Percentiles rank a stretch among this genome's conserved stretches.
Evolutionary conservation across 2,797 vertebrate genomes (phyloP).

Genomic region (Anolis apletophallus): DNA sequence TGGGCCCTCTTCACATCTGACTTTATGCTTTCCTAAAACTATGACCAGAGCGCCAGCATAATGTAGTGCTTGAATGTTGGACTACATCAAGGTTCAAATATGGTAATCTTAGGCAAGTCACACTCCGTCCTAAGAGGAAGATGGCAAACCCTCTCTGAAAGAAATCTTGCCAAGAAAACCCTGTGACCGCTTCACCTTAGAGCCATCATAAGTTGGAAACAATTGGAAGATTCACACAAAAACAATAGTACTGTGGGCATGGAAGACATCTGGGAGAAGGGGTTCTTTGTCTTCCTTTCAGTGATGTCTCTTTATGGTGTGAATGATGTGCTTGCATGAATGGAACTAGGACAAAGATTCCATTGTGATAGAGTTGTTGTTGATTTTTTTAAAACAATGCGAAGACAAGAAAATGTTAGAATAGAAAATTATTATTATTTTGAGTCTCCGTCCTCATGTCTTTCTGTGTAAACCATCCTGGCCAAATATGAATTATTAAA

Average conservation of each 20-base stretch:
- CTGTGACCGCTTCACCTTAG: too few relatives aligned
- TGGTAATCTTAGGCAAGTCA: too few relatives aligned
- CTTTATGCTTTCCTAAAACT: neutral
- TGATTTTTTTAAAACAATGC: neutral
- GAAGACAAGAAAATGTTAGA: neutral
- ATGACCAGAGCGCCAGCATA: too few relatives aligned
- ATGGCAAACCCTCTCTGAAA: too few relatives aligned
- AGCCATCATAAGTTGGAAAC: too few relatives aligned
- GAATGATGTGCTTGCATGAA: neutral
- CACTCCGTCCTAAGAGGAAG: too few relatives aligned
- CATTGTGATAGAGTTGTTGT: neutral
- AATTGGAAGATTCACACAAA: too few relatives aligned
- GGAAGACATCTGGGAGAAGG: neutral
- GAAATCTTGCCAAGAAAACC: too few relatives aligned
- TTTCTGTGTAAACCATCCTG: neutral
- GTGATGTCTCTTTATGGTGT: neutral
- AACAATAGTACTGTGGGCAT: neutral
- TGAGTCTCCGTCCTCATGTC: neutral
- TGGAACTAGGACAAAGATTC: neutral
- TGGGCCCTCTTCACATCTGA: neutral
- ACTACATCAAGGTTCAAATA: too few relatives aligned
- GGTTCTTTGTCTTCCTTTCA: neutral
- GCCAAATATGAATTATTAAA: neutral
- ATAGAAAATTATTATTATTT: neutral
- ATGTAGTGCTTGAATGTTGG: too few relatives aligned